phyloP scores from a whole-genome alignment of 2,888 invertebrate species.

The Euclidia mi region DNA sequence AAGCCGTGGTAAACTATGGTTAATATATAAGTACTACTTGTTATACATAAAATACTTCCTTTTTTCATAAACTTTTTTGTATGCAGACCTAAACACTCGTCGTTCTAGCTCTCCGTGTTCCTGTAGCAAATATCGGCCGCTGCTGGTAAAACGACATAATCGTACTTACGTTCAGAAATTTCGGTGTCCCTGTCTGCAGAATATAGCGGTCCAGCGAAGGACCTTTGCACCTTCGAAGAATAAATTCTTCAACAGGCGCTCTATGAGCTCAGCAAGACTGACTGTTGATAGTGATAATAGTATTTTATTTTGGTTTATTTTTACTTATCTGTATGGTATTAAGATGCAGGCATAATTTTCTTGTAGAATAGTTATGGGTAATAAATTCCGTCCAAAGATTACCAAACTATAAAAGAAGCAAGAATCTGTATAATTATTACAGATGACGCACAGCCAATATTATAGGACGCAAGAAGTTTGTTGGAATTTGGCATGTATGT shows the following conservation, averaged over 20 bases:
- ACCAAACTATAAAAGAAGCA: too few relatives aligned
- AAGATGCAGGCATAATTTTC: too few relatives aligned
- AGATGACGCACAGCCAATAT: too few relatives aligned
- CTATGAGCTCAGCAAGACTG: neutral
- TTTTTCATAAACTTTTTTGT: constrained; percentile 37
- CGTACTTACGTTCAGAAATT: constrained; percentile 33
- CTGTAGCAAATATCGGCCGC: constrained; percentile 30
- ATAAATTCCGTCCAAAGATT: too few relatives aligned
- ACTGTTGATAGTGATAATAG: neutral
- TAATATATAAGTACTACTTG: too few relatives aligned
- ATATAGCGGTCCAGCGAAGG: constrained; percentile 9
- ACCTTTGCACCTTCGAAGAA: neutral
- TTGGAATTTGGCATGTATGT: too few relatives aligned
- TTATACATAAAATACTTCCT: too few relatives aligned
- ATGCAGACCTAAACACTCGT: constrained; percentile 29
- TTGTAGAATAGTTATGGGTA: too few relatives aligned
- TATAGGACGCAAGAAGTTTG: too few relatives aligned
- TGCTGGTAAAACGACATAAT: constrained; percentile 19
- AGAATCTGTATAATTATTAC: too few relatives aligned
- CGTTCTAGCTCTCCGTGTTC: constrained; percentile 25
- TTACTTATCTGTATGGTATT: too few relatives aligned
- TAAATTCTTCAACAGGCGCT: neutral
- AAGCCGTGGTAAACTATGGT: too few relatives aligned
- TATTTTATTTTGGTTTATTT: constrained; percentile 7
- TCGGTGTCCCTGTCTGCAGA: constrained; percentile 38